Percentiles rank a stretch among this genome's conserved stretches.
Evolutionary conservation across 2,888 invertebrate species (phyloP).

Genomic region (Macaria liturata): DNA sequence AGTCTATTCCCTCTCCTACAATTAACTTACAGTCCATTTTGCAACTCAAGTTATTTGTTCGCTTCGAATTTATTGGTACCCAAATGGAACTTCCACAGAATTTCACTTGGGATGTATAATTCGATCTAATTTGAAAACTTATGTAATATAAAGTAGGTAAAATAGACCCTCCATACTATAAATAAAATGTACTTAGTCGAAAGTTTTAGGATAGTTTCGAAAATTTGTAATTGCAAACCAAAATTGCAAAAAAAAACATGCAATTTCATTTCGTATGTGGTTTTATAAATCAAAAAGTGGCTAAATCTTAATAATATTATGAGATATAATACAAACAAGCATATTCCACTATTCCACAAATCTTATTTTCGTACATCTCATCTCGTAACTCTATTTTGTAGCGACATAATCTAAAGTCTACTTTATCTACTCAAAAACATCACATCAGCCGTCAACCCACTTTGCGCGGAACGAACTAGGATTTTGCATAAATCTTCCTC

Average conservation of each 20-base stretch:
- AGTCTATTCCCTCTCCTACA: conserved; percentile 61
- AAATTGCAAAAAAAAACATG: no score
- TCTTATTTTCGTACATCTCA: no score
- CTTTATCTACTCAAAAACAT: conserved; percentile 14
- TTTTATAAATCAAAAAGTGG: no score
- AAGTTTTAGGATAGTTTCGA: conserved; percentile 18
- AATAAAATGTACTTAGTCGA: conserved; percentile 35
- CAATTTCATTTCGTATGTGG: no score
- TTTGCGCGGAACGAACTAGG: conserved; percentile 16
- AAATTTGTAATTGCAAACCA: no score
- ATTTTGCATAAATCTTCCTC: conserved; percentile 49
- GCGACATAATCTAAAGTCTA: conserved; percentile 1
- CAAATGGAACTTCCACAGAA: conserved; percentile 61
- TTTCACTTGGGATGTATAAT: conserved; percentile 61
- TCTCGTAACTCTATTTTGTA: background rate
- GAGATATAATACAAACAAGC: no score
- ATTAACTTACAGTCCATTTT: conserved; percentile 67
- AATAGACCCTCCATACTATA: conserved; percentile 37
- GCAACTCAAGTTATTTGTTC: conserved; percentile 70
- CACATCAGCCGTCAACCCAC: conserved; percentile 8
- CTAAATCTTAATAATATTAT: no score
- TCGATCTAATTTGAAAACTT: conserved; percentile 64
- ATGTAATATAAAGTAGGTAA: conserved; percentile 48
- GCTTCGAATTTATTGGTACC: conserved; percentile 68
- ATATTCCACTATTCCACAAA: no score